These are phyloP conservation scores for Gallinago stenura DNA, from an alignment of 2,797 vertebrate species.

Conservation along the genomic window DNA sequence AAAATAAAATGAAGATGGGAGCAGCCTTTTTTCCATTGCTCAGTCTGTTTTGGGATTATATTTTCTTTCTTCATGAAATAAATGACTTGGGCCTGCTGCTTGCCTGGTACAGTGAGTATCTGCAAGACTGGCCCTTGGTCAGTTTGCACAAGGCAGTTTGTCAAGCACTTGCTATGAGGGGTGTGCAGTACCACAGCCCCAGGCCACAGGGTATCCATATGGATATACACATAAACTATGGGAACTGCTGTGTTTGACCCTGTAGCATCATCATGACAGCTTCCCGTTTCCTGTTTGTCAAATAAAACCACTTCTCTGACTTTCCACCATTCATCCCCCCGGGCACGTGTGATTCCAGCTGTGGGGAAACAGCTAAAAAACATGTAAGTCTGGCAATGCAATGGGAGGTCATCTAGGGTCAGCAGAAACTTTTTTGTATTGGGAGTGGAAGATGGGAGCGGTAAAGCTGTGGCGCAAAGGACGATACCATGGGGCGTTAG, in stretches of 20 bases:
- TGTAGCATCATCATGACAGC: not conserved
- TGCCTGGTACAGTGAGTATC: not conserved
- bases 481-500: not conserved
- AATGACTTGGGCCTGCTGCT: not conserved
- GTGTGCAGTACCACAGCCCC: not conserved
- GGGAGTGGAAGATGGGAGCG: not conserved
- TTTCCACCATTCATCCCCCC: not conserved
- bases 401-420: not conserved
- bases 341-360: not conserved
- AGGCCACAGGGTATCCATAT: not conserved
- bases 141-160: rapidly evolving
- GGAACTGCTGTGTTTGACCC: not conserved
- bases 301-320: not conserved
- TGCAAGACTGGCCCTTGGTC: not conserved
- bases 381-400: not conserved
- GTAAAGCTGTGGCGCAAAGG: not conserved
- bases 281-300: not conserved
- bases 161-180: not conserved
- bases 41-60: not conserved
- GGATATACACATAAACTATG: not conserved
- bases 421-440: not conserved
- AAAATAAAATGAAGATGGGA: not conserved
- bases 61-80: not conserved
- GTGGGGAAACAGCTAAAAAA: not conserved
- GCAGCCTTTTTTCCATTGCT: conserved; percentile 25